phyloP scores from a whole-genome alignment of 2,797 vertebrate genomes.

The Cossypha caffra region DNA sequence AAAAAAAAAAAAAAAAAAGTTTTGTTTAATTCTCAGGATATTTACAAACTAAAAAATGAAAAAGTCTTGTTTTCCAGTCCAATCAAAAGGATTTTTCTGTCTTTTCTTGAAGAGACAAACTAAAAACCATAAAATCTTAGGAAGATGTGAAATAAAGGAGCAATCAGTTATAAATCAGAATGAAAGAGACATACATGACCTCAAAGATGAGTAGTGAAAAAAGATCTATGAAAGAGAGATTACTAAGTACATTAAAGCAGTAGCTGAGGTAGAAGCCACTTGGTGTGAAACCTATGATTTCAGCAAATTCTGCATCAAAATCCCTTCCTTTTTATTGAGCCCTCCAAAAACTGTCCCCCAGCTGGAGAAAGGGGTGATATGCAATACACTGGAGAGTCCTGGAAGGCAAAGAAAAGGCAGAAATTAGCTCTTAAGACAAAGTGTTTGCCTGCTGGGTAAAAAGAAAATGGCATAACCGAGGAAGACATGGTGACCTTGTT shows the following conservation, averaged over 20 bases:
- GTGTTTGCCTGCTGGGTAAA: background rate
- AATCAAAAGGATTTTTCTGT: background rate
- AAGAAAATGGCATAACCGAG: background rate
- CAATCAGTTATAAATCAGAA: background rate
- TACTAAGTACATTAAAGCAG: background rate
- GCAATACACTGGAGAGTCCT: background rate
- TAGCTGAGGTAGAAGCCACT: background rate
- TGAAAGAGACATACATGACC: background rate
- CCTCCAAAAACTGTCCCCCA: background rate
- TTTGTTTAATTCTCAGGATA: background rate
- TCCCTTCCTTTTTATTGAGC: background rate
- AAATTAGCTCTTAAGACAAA: conserved; percentile 7
- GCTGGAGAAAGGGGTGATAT: background rate
- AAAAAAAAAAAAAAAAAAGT: background rate
- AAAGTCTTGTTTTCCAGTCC: background rate
- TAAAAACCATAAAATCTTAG: background rate
- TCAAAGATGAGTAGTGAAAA: background rate
- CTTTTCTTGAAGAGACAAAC: background rate
- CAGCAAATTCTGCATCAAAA: background rate
- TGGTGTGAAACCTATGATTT: background rate
- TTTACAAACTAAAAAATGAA: background rate
- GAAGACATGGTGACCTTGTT: conserved; percentile 1
- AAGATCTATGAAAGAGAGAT: background rate
- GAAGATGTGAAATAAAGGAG: background rate
- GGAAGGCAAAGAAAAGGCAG: background rate